phyloP scores from a whole-genome alignment of 1,140 invertebrate species.

The Stenopsyche tienmushanensis region DNA sequence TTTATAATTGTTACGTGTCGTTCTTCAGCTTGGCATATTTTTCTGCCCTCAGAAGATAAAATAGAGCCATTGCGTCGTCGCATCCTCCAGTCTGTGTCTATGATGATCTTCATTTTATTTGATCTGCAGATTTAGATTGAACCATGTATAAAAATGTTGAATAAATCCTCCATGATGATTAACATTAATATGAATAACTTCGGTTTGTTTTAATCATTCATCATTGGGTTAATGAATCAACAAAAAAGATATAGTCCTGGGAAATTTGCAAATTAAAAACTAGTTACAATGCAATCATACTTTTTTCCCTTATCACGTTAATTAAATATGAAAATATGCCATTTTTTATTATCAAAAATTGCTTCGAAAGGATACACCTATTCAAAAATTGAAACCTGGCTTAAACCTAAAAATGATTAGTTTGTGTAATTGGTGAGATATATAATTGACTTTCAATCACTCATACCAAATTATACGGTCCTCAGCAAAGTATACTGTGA shows the following conservation, averaged over 20 bases:
- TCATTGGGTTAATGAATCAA: not conserved
- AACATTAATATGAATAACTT: not conserved
- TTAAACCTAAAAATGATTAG: too few relatives aligned
- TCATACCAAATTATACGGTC: too few relatives aligned
- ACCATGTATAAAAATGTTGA: not conserved
- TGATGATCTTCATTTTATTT: conserved; percentile 48
- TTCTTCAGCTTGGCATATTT: conserved; percentile 16
- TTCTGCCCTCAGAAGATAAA: conserved; percentile 50
- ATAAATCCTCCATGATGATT: too few relatives aligned
- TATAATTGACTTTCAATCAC: too few relatives aligned
- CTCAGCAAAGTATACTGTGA: too few relatives aligned
- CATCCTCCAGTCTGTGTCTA: conserved; percentile 59
- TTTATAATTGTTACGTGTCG: conserved; percentile 8
- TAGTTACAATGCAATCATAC: not conserved
- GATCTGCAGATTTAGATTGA: not conserved
- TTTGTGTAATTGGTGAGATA: too few relatives aligned
- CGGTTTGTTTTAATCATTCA: not conserved
- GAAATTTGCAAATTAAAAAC: not conserved
- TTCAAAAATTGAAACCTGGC: too few relatives aligned
- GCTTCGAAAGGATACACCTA: too few relatives aligned
- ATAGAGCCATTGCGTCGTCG: conserved; percentile 59
- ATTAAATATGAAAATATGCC: too few relatives aligned
- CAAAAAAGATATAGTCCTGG: not conserved
- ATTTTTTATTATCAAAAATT: too few relatives aligned
- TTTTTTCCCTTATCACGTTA: too few relatives aligned